Percentiles rank a stretch among this genome's conserved stretches.
Conservation (phyloP, 2,797 vertebrate genomes). For the Acanthurus leucopareius region DNA sequence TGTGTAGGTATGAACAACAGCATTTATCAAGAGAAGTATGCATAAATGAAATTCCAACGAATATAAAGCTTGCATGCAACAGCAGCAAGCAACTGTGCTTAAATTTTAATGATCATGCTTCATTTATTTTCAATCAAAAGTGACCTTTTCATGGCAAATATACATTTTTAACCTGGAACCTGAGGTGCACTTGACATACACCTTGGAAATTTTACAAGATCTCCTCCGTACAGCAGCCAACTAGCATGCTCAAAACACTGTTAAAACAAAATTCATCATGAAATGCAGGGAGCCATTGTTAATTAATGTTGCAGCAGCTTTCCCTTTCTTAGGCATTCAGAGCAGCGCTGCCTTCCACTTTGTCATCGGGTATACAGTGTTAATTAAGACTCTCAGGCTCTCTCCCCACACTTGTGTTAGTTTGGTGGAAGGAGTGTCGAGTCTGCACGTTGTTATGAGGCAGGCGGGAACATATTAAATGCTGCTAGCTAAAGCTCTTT, state of each 20-base stretch:
- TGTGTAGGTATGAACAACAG: conserved; percentile 13
- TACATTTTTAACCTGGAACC: neutral
- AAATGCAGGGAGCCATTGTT: conserved; percentile 36
- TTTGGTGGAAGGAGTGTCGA: conserved; percentile 75
- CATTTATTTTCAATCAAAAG: neutral
- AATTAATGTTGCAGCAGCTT: conserved; percentile 50
- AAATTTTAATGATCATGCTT: neutral
- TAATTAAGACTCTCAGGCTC: conserved; percentile 78
- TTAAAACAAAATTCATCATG: conserved; percentile 49
- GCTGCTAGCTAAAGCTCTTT: conserved; percentile 64
- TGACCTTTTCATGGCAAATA: neutral
- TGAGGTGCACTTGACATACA: neutral
- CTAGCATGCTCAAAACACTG: conserved; percentile 28
- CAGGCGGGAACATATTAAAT: conserved; percentile 62
- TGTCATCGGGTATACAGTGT: conserved; percentile 68
- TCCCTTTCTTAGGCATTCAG: conserved; percentile 56
- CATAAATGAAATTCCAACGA: neutral
- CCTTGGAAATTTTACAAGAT: neutral
- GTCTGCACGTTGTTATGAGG: conserved; percentile 73
- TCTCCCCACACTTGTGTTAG: conserved; percentile 68
- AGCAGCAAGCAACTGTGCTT: neutral
- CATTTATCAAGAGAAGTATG: conserved; percentile 1
- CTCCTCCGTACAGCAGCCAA: neutral
- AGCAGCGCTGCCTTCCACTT: conserved; percentile 63
- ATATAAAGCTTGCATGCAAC: neutral